Percentiles rank a stretch among this genome's conserved stretches.
Evolutionary conservation across 2,888 invertebrate species (phyloP).

Genomic region (Chydorus sphaericus): DNA sequence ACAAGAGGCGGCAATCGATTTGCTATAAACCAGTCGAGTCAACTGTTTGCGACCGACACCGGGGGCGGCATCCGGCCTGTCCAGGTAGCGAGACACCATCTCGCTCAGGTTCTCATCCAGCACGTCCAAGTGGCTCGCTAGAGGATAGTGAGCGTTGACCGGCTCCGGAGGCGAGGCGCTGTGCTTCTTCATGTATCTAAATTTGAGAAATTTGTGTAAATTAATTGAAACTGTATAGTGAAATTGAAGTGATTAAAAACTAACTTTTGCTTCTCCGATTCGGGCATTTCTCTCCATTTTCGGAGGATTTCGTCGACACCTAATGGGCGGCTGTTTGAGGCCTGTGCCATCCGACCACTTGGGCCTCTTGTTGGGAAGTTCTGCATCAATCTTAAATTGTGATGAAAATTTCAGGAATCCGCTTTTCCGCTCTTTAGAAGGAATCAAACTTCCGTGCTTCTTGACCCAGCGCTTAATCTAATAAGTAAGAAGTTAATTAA

Average conservation of each 20-base stretch:
- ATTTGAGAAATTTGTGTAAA: constrained; percentile 2
- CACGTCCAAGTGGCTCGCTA: constrained; percentile 63
- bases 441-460: constrained; percentile 6
- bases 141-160: constrained; percentile 47
- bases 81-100: constrained; percentile 43
- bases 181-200: constrained; percentile 18
- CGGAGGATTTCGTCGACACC: constrained; percentile 44
- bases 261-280: constrained; percentile 40
- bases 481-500: not conserved
- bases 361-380: too few relatives aligned
- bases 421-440: constrained; percentile 10
- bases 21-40: constrained; percentile 53
- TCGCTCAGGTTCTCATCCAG: constrained; percentile 65
- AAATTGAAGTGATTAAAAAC: not conserved
- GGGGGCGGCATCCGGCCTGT: not conserved
- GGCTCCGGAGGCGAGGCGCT: constrained; percentile 58
- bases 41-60: constrained; percentile 33
- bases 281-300: constrained; percentile 47
- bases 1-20: constrained; percentile 59
- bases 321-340: constrained; percentile 38
- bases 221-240: not conserved
- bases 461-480: constrained; percentile 17
- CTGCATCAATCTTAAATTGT: not conserved
- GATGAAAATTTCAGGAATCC: constrained; percentile 19
- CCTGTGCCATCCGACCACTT: too few relatives aligned